These are phyloP conservation scores for Engraulis encrasicolus DNA, from an alignment of 2,113 vertebrate genomes.

Conservation along the genomic window DNA sequence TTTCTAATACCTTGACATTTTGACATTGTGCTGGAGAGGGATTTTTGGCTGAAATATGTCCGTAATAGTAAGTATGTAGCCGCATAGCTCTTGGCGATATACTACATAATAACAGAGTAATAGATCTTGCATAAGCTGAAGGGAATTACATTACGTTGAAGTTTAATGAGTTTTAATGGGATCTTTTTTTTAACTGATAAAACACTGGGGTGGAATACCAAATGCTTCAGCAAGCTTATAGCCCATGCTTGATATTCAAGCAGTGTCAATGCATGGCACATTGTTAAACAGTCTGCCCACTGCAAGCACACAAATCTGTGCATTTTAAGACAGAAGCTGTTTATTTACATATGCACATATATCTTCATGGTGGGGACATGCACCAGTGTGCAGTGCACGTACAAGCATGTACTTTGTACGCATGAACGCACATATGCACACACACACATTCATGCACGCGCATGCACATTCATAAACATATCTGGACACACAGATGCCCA, in stretches of 20 bases:
- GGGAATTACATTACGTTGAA: too few relatives aligned
- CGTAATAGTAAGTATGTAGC: too few relatives aligned
- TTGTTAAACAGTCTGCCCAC: background rate
- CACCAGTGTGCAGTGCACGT: too few relatives aligned
- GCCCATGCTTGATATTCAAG: background rate
- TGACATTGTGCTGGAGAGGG: too few relatives aligned
- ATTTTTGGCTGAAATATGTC: too few relatives aligned
- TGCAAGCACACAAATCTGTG: background rate
- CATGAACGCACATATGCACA: slow-evolving; percentile 22
- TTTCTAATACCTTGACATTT: too few relatives aligned
- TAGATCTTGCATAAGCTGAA: too few relatives aligned
- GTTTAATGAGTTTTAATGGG: background rate
- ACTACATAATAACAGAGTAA: too few relatives aligned
- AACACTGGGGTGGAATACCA: background rate
- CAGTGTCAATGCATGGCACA: background rate
- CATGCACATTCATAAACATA: slow-evolving; percentile 37
- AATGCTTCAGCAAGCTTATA: background rate
- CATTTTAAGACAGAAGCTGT: background rate
- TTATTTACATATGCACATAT: too few relatives aligned
- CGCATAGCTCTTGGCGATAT: too few relatives aligned
- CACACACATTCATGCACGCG: slow-evolving; percentile 38
- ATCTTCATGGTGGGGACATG: too few relatives aligned
- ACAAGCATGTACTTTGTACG: background rate
- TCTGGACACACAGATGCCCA: slow-evolving; percentile 36
- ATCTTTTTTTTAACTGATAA: background rate